phyloP scores from a whole-genome alignment of 2,797 vertebrate species.

The Spheniscus humboldti region DNA sequence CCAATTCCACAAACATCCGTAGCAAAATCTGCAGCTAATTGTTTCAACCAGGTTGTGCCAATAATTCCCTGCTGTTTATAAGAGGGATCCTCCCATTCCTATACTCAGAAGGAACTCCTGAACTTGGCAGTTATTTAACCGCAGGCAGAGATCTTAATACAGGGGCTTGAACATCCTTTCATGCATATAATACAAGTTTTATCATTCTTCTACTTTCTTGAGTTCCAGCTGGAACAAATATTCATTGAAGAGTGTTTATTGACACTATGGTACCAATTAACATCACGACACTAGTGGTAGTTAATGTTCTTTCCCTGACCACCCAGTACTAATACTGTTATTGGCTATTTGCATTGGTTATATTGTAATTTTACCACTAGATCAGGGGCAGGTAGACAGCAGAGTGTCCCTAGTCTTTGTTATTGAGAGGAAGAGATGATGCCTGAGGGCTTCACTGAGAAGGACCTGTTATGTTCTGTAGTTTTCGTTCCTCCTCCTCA shows the following conservation, averaged over 20 bases:
- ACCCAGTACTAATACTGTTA: neutral
- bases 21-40: slow-evolving; percentile 19
- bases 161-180: neutral
- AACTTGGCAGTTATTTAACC: neutral
- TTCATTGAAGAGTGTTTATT: neutral
- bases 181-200: neutral
- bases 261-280: neutral
- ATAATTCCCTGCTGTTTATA: slow-evolving; percentile 2
- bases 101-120: neutral
- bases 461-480: neutral
- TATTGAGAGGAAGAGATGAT: neutral
- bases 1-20: slow-evolving; percentile 23
- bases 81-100: slow-evolving; percentile 27
- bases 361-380: neutral
- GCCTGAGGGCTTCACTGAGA: neutral
- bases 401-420: neutral
- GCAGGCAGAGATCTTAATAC: neutral
- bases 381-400: neutral
- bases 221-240: neutral
- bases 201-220: neutral
- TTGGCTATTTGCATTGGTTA: neutral
- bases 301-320: neutral
- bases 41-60: slow-evolving; percentile 14
- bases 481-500: neutral
- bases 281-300: neutral